Base-by-base conservation (phyloP, 2,797 vertebrate species). In the Hoplostethus atlanticus region DNA sequence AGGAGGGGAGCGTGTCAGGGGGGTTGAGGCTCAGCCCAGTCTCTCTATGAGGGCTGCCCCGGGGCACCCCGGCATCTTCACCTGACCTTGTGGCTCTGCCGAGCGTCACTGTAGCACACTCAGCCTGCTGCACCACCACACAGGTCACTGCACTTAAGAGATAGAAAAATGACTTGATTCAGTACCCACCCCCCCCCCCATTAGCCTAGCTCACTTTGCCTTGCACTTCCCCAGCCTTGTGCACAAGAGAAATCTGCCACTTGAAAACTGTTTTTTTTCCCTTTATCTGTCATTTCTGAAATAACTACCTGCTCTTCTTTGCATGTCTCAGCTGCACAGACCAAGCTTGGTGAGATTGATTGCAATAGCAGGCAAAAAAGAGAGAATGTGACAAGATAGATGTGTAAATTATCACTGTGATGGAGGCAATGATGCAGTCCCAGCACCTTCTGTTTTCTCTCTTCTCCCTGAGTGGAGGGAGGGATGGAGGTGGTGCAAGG, bases 351-450 rank as follows among this genome's bases (percentile, higher is more conserved):
- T 87, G 96, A 97, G 97, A 99, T 98, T 98, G 97, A 98, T 98
- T 96, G 96, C 96, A 94, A 96, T 91, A 94, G 95, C 96, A 92
- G 92, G 77, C 94, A 91, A 95, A 96, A 96, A 95, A 94, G 95
- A 95, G 95, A 94, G 96, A 96, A 97, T 96, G 94, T 96, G 97
- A 98, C 96, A 99, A 99, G 97, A 99, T 99, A 97, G 97, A 99
- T 99, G 98, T 98, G 97, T 99, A 98, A 99, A 99, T 99, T 99
- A 99, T 97, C 96, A 95, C 94, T 93, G 96, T 98, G 98, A 99
- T 98, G 97, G 97, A 97, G 97, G 97, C 98, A 99, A 99, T 99
- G 98, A 99, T 98, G 97, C 98, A 98, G 96, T 97, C 95, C 96
- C 92, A 94, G 95, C 96, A 97, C 98, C 98, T 98, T 99, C 98